Evolutionary conservation across 2,113 vertebrate genomes (phyloP).

Genomic region (Ciconia boyciana): DNA sequence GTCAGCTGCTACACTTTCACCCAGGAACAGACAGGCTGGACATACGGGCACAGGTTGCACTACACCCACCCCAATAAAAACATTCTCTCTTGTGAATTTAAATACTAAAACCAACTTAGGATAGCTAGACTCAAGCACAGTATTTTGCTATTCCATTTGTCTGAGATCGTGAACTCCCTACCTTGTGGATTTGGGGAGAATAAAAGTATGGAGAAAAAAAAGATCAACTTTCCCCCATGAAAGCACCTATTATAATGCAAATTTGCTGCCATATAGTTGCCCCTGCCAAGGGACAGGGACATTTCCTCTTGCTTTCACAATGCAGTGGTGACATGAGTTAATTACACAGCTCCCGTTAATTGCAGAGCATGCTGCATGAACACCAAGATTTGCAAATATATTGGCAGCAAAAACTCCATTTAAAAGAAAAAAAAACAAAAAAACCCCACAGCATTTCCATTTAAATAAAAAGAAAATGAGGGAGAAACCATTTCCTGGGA

Average conservation of each 20-base stretch:
- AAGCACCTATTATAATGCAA: not conserved
- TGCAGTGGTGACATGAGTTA: slow-evolving; percentile 1
- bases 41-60: accelerated
- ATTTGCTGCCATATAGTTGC: not conserved
- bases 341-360: slow-evolving; percentile 49
- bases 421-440: not conserved
- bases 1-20: not conserved
- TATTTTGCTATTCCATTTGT: not conserved
- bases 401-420: not conserved
- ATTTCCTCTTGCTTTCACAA: slow-evolving; percentile 5
- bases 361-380: slow-evolving; percentile 28
- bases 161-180: not conserved
- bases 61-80: not conserved
- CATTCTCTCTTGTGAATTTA: not conserved
- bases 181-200: not conserved
- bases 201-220: not conserved
- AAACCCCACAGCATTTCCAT: not conserved
- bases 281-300: not conserved
- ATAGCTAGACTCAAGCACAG: not conserved
- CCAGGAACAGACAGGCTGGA: not conserved
- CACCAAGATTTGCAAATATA: slow-evolving; percentile 25
- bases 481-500: not conserved
- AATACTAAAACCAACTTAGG: not conserved
- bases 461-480: not conserved
- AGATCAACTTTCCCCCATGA: not conserved